A percentile compares a stretch with the other conserved stretches of the same genome.
phyloP scores from a whole-genome alignment of 1,140 invertebrate genomes.

The Drosophila repletoides region DNA sequence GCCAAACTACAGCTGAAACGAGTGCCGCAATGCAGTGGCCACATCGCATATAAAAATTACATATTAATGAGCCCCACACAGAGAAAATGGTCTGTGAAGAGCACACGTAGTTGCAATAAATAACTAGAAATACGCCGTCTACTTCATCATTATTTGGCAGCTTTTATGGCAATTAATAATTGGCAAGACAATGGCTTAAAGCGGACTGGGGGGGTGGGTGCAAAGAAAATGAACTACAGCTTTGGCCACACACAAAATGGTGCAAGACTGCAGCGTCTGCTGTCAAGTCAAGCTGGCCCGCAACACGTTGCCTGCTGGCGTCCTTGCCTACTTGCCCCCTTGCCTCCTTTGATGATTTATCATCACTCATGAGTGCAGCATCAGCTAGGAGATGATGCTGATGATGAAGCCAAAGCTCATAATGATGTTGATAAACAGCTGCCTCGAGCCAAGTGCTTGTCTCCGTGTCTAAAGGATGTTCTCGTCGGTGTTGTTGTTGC shows the following conservation, averaged over 20 bases:
- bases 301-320: slow-evolving; percentile 74
- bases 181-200: not conserved
- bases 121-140: slow-evolving; percentile 11
- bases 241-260: slow-evolving; percentile 33
- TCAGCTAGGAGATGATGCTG: not conserved
- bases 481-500: too few relatives aligned
- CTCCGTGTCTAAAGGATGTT: slow-evolving; percentile 20
- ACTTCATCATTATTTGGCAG: slow-evolving; percentile 40
- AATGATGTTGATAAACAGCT: slow-evolving; percentile 37
- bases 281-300: slow-evolving; percentile 64
- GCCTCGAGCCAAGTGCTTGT: slow-evolving; percentile 49
- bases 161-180: slow-evolving; percentile 23
- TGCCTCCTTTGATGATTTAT: slow-evolving; percentile 66
- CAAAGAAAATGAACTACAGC: slow-evolving; percentile 2
- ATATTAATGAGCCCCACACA: slow-evolving; percentile 35
- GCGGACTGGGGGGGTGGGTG: not conserved
- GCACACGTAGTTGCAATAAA: slow-evolving; percentile 25
- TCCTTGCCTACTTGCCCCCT: too few relatives aligned
- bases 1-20: not conserved
- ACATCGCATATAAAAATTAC: slow-evolving; percentile 11
- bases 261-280: slow-evolving; percentile 52
- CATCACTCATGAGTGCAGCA: slow-evolving; percentile 57
- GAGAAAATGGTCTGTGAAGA: not conserved
- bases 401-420: slow-evolving; percentile 1
- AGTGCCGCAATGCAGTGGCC: slow-evolving; percentile 39